Evolutionary conservation across 2,113 vertebrate genomes (phyloP), one percentile per base, ranked within the genome.

Genomic region (Hemibagrus wyckioides): DNA sequence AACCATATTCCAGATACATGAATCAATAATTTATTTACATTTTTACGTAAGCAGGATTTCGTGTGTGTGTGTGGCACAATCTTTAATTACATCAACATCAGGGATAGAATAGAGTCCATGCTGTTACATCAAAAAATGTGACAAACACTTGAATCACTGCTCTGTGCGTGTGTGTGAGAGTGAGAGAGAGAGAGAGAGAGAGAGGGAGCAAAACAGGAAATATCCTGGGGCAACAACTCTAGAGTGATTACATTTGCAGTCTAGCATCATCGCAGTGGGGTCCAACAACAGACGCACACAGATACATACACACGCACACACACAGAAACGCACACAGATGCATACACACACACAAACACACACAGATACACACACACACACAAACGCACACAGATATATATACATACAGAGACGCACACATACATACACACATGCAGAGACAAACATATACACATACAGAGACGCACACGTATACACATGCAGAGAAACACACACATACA

Each of bases 201-300:
- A 25, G 41, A 36, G 48, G 19, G 6, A 77, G 48, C 50, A 84
- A 41, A 90, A 69, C 83, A 82, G 50, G 48, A 77, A 83, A 61
- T 41, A 67, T 39, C 56, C 86, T 57, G 57, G 63, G 84, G 77
- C 82, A 81, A 13, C 88, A 75, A 44, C 54, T 83, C 28, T 76
- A 15, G 61, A 81, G 84, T 89, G 39, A 89, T 89, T 80, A 85
- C 56, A 85, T 82, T 89, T 89, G 75, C 56, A 65, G 76, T 57
- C 23, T 61, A 23, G 63, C 69, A 87, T 87, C 50, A 87, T 82
- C 77, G 76, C 54, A 89, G 79, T 69, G 73, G 0, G 80, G 15
- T 65, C 76, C 36, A 44, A 41, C 54, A 5, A 39, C 30, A 59
- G 36, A 73, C 83, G 56, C 56, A 44, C 54, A 83, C 69, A 59